These are phyloP conservation scores for Trematomus bernacchii DNA, from an alignment of 2,797 vertebrate genomes.

Conservation along the genomic window DNA sequence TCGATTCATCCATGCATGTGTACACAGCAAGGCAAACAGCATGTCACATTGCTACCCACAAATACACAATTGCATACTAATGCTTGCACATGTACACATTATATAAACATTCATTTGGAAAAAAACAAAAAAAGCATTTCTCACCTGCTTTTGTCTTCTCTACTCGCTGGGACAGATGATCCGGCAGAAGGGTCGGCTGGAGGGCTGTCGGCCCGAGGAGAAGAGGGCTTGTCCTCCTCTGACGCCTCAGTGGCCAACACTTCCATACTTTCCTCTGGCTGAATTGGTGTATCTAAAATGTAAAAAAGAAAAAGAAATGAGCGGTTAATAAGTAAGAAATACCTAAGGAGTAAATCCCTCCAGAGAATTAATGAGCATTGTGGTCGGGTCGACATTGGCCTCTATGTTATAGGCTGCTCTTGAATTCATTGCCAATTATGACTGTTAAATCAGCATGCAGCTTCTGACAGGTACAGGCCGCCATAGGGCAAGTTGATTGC, in stretches of 20 bases:
- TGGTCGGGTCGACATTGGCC: not conserved
- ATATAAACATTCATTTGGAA: not conserved
- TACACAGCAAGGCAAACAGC: slow-evolving; percentile 34
- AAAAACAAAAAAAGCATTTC: slow-evolving; percentile 56
- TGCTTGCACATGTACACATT: not conserved
- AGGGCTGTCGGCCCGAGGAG: slow-evolving; percentile 86
- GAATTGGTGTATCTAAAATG: slow-evolving; percentile 89
- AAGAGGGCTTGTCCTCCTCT: slow-evolving; percentile 85
- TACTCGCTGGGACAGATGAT: slow-evolving; percentile 87
- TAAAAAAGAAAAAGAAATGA: slow-evolving; percentile 35
- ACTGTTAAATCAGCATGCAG: slow-evolving; percentile 29
- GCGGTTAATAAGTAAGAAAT: slow-evolving; percentile 24
- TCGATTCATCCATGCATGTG: slow-evolving; percentile 44
- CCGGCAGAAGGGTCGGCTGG: slow-evolving; percentile 83
- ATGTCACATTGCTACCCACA: slow-evolving; percentile 11
- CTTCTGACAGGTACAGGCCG: slow-evolving; percentile 45
- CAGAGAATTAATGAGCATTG: not conserved
- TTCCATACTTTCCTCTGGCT: slow-evolving; percentile 78
- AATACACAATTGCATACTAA: slow-evolving; percentile 8
- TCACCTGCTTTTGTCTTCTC: slow-evolving; percentile 95
- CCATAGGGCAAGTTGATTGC: slow-evolving; percentile 36
- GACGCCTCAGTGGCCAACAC: slow-evolving; percentile 73
- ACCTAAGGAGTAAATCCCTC: not conserved
- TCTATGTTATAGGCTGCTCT: slow-evolving; percentile 5
- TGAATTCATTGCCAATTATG: slow-evolving; percentile 32